A percentile compares a stretch with the other conserved stretches of the same genome.
Evolutionary conservation across 2,113 vertebrate genomes (phyloP).

Genomic region (Dendrocopos noguchii): DNA sequence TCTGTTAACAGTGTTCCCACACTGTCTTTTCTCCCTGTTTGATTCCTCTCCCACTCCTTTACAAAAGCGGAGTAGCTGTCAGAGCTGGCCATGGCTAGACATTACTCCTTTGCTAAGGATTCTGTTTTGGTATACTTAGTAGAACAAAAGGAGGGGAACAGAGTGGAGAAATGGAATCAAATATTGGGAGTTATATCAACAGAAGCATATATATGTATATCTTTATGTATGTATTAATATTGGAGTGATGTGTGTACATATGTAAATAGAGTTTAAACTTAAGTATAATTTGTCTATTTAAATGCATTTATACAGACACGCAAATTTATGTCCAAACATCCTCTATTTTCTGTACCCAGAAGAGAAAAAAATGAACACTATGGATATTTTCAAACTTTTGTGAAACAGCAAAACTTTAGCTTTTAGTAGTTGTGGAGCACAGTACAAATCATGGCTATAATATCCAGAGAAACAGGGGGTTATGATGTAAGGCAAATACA

Average conservation of each 20-base stretch:
- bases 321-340: background rate
- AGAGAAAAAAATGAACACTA: background rate
- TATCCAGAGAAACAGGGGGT: conserved; percentile 1
- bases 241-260: background rate
- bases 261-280: background rate
- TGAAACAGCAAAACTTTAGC: background rate
- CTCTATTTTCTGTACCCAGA: background rate
- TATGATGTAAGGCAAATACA: background rate
- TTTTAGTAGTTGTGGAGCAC: background rate
- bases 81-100: accelerated
- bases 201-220: background rate
- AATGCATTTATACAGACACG: background rate
- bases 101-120: background rate
- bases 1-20: background rate
- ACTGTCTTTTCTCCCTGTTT: background rate
- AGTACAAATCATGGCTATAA: background rate
- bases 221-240: background rate
- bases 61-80: background rate
- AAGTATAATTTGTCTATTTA: background rate
- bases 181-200: background rate
- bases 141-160: background rate
- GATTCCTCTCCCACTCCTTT: background rate
- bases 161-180: background rate
- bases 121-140: background rate
- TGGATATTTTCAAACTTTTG: background rate